Evolutionary conservation across 2,888 invertebrate species (phyloP), one percentile per base, ranked within the genome.

Genomic region (Drosophila borealis): DNA sequence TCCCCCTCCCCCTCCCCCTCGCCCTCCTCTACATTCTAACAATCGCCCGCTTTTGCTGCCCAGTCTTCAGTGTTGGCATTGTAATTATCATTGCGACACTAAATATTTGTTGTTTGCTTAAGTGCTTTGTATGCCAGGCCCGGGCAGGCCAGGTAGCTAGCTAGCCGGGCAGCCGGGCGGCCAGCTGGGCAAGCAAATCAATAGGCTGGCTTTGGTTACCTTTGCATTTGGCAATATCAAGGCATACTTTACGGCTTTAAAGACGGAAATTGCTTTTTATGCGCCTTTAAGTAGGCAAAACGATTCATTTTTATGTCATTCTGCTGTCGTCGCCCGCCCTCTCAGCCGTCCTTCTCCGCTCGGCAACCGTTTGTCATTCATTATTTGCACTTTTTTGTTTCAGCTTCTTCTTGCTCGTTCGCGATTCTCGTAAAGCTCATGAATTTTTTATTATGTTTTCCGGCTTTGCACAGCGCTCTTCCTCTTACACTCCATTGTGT

Each of bases 251-350:
- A 88, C 55, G 83, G 74, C 89, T 86, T 86, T 65, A 86, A 82
- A 65, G 54, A 61, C 74, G 70, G 74, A 82, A 88, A 89, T 86
- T 83, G 79, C 76, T 78, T 87, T 87, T 89, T 89, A 87, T 89
- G 87, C 80, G 89, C 74, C 85, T 87, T 85, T 89, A 87, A 87
- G 87, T 88, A 81, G 89, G 78, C 81, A 88, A 88, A 82, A 87
- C 89, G 84, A 77, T 89, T 89, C 74, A 85, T 85, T 89, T 85
- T 86, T 74, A 88, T 85, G 86, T 88, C 88, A 85, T 88, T 88
- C 68, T 42, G 62, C 72, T 81, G 82, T 73, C 64, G 70, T 68
- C 71, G 66, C 62, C 57, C 25, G 14, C 46, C 50, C n/a, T 51
- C 36, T 21, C 41, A 50, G 13, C 25, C 10, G 17, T 25, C 37